Evolutionary conservation across 2,888 invertebrate species (phyloP).

Genomic region (Nasonia oneida): DNA sequence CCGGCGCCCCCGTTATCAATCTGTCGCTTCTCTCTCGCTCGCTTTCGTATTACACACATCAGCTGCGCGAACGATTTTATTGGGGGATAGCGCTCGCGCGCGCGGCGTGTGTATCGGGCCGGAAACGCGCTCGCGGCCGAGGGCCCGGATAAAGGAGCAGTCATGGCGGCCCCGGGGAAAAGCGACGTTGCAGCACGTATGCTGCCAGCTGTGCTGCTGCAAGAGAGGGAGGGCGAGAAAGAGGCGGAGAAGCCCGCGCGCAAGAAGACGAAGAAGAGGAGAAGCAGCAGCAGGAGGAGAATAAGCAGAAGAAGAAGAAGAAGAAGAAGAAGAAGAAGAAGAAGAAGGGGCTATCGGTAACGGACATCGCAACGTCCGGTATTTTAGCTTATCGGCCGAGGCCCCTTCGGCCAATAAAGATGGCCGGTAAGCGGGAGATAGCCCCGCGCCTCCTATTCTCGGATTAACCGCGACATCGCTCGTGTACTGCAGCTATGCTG

Average conservation of each 20-base stretch:
- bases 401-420: constrained; percentile 73
- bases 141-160: constrained; percentile 21
- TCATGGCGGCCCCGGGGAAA: constrained; percentile 16
- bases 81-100: neutral
- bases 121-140: neutral
- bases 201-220: neutral
- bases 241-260: constrained; percentile 38
- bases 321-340: constrained; percentile 22
- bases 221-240: neutral
- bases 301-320: constrained; percentile 1
- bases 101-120: neutral
- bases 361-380: constrained; percentile 70
- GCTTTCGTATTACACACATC: neutral
- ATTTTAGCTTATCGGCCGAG: constrained; percentile 72
- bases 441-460: constrained; percentile 63
- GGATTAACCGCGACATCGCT: constrained; percentile 69
- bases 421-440: constrained; percentile 71
- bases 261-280: constrained; percentile 24
- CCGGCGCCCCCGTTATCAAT: constrained; percentile 8
- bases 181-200: neutral
- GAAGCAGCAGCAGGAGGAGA: neutral
- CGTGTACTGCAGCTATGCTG: neutral
- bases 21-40: neutral
- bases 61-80: constrained; percentile 4
- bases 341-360: constrained; percentile 65